These are phyloP conservation scores for Caenorhabditis imperialis DNA, from an alignment of 2,888 invertebrate species.

Conservation along the genomic window DNA sequence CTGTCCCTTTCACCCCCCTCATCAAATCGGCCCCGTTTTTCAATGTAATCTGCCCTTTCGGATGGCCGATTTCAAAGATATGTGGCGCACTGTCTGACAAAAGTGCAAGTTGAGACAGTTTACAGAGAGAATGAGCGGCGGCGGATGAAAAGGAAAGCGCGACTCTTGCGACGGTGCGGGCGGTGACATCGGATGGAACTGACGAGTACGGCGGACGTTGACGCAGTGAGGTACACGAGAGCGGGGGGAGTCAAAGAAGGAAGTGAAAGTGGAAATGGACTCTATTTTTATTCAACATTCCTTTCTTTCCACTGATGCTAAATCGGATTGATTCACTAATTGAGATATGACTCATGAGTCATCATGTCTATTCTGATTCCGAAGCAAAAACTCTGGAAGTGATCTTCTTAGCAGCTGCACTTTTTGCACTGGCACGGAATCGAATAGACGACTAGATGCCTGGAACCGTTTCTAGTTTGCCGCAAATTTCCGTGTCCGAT, in stretches of 20 bases:
- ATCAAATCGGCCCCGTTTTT: slow-evolving; percentile 46
- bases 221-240: slow-evolving; percentile 17
- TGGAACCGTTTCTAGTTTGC: slow-evolving; percentile 23
- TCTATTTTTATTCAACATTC: too few species aligned
- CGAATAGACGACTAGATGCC: not conserved
- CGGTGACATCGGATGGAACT: slow-evolving; percentile 35
- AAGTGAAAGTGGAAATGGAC: slow-evolving; percentile 2
- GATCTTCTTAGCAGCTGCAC: too few species aligned
- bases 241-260: slow-evolving; percentile 15
- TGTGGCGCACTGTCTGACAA: slow-evolving; percentile 37
- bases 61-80: slow-evolving; percentile 33
- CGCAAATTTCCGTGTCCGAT: slow-evolving; percentile 3
- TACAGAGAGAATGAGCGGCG: not conserved
- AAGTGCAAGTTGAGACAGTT: slow-evolving; percentile 28
- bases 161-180: not conserved
- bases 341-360: too few species aligned
- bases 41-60: slow-evolving; percentile 43
- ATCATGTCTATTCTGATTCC: too few species aligned
- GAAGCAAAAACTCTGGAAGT: too few species aligned
- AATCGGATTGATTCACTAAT: too few species aligned
- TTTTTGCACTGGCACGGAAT: not conserved
- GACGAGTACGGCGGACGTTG: slow-evolving; percentile 18
- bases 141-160: slow-evolving; percentile 6
- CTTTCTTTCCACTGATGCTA: too few species aligned
- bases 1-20: slow-evolving; percentile 43